Base-by-base conservation (phyloP, 2,113 vertebrate species). In the Pelecanus crispus region DNA sequence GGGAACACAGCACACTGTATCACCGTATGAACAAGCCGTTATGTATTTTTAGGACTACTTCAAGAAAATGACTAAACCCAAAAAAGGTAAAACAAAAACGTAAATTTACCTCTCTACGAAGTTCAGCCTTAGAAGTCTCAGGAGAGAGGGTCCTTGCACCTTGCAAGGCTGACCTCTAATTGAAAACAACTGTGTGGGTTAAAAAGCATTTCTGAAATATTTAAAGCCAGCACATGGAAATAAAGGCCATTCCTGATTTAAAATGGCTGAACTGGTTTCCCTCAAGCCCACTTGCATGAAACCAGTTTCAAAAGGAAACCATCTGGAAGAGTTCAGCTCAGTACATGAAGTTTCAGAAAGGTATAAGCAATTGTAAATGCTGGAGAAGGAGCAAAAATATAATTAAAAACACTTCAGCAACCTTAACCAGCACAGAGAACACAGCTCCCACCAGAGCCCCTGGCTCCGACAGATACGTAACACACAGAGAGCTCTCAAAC, bases 251-350 rank as follows among this genome's bases (percentile, higher is more conserved):
- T 92, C 75, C 71, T 83, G 42, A 44, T 74, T 74, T 83, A 4
- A 96, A 95, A 90, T 67, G 92, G 55, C 47, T 90, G 90, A 90
- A 86, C 34, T 82, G 72, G 32, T 92, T 96, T 93, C 75, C 65
- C 50, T 83, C 42, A 86, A 88, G 72, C 34, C 34, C 19, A 40
- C 40, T 49, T 53, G 61, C 71, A 67, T 31, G 62, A 77, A 95
- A 65, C 67, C 53, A 65, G 29, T 82, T 93, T 92, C 58, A 45
- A 82, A 92, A 94, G 38, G 66, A 94, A 93, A 90, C 53, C 38
- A 42, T 58, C 32, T 88, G 85, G 49, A 95, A 94, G 67, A 96
- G 74, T 73, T 90, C 71, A 62, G 67, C 53, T 95, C 7, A 0
- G 38, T 61, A 45, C 58, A 65, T 32, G n/a, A 71, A 87, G 78